A percentile compares a stretch with the other conserved stretches of the same genome.
These are phyloP conservation scores for Lethenteron reissneri DNA, from an alignment of 2,113 vertebrate species.

Conservation along the genomic window DNA sequence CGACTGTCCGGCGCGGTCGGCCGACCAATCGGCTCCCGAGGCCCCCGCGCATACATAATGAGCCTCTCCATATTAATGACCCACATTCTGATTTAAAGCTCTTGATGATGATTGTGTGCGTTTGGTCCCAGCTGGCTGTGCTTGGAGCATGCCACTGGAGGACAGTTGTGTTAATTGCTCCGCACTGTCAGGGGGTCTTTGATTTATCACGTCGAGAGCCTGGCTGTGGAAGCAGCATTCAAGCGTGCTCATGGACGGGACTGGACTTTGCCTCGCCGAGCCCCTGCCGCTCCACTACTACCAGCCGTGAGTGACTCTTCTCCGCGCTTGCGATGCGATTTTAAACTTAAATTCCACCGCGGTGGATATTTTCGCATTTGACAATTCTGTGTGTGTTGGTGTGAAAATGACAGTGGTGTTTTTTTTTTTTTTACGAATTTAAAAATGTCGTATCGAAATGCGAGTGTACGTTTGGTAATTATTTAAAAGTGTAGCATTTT, in stretches of 20 bases:
- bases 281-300: constrained; percentile 97
- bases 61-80: constrained; percentile 92
- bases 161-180: constrained; percentile 54
- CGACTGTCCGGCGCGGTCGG: constrained; percentile 35
- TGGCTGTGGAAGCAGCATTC: constrained; percentile 48
- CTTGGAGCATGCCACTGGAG: constrained; percentile 37
- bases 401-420: no score
- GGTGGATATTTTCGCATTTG: no score
- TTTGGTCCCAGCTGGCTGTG: constrained; percentile 67
- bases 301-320: constrained; percentile 94
- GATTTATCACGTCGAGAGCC: constrained; percentile 44
- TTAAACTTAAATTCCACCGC: no score
- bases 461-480: no score
- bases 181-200: constrained; percentile 64
- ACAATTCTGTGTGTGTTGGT: no score
- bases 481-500: no score
- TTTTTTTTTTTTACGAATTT: no score
- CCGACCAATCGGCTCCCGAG: constrained; percentile 5
- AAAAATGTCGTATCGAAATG: no score
- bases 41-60: constrained; percentile 48
- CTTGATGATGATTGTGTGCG: constrained; percentile 87
- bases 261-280: constrained; percentile 89
- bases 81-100: constrained; percentile 87
- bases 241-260: constrained; percentile 86
- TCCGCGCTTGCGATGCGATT: constrained; percentile 17